A percentile compares a stretch with the other conserved stretches of the same genome.
Evolutionary conservation across 1,140 invertebrate genomes (phyloP).

Genomic region (Schlechtendalia chinensis): DNA sequence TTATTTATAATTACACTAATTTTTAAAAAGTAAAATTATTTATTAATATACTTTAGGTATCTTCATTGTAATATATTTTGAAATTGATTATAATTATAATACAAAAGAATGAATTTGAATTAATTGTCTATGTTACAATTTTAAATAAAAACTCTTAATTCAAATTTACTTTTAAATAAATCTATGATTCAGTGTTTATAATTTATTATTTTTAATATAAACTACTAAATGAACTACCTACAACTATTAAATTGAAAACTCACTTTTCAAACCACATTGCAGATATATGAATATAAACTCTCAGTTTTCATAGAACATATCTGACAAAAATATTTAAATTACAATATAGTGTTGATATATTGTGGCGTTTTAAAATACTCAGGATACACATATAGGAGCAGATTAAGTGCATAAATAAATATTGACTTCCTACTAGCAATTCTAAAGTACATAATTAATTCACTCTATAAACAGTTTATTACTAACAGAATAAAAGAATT

Average conservation of each 20-base stretch:
- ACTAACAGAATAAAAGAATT: neutral
- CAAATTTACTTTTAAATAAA: too few species aligned
- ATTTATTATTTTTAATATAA: neutral
- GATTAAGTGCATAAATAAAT: neutral
- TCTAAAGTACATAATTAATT: neutral
- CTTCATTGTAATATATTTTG: too few species aligned
- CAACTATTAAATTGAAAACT: constrained; percentile 26
- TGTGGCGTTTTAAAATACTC: neutral
- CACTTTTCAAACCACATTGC: constrained; percentile 36
- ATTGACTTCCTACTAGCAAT: neutral
- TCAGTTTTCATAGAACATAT: constrained; percentile 32
- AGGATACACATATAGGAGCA: neutral
- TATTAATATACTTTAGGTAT: too few species aligned
- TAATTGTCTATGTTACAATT: too few species aligned
- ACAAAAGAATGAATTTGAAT: too few species aligned
- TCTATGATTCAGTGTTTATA: too few species aligned
- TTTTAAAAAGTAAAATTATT: too few species aligned
- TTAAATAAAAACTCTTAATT: too few species aligned
- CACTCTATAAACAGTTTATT: neutral
- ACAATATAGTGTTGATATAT: constrained; percentile 14
- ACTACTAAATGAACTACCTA: constrained; percentile 12
- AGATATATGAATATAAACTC: constrained; percentile 6
- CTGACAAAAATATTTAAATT: constrained; percentile 36
- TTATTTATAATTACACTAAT: too few species aligned
- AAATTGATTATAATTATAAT: too few species aligned